phyloP scores from a whole-genome alignment of 2,113 vertebrate genomes.

The Lycocorax pyrrhopterus region DNA sequence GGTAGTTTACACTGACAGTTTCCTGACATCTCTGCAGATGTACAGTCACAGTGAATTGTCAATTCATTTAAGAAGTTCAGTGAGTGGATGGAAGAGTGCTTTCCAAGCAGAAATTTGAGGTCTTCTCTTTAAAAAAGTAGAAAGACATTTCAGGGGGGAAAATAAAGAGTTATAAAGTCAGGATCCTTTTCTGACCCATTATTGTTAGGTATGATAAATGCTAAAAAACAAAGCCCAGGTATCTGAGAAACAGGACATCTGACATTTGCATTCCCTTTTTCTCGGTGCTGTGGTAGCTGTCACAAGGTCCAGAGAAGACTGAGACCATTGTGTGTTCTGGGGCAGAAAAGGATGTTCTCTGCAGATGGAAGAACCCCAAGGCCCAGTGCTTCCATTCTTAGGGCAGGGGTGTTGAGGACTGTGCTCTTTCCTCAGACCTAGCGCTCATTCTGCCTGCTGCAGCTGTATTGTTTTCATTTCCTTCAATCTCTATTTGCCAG shows the following conservation, averaged over 20 bases:
- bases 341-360: not conserved
- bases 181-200: not conserved
- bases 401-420: not conserved
- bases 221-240: not conserved
- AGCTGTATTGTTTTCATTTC: not conserved
- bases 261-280: not conserved
- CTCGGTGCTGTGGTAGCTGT: not conserved
- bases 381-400: not conserved
- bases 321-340: not conserved
- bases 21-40: not conserved
- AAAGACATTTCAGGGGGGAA: rapidly evolving
- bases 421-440: not conserved
- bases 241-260: not conserved
- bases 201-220: not conserved
- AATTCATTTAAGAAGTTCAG: not conserved
- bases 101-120: not conserved
- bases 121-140: not conserved
- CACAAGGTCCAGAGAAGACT: not conserved
- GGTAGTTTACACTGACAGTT: not conserved
- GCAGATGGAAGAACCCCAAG: not conserved
- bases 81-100: not conserved
- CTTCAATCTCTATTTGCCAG: not conserved
- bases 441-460: not conserved
- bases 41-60: not conserved
- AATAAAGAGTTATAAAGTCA: not conserved